These are phyloP conservation scores for Xestia sexstrigata DNA, from an alignment of 2,888 invertebrate genomes.

Conservation along the genomic window DNA sequence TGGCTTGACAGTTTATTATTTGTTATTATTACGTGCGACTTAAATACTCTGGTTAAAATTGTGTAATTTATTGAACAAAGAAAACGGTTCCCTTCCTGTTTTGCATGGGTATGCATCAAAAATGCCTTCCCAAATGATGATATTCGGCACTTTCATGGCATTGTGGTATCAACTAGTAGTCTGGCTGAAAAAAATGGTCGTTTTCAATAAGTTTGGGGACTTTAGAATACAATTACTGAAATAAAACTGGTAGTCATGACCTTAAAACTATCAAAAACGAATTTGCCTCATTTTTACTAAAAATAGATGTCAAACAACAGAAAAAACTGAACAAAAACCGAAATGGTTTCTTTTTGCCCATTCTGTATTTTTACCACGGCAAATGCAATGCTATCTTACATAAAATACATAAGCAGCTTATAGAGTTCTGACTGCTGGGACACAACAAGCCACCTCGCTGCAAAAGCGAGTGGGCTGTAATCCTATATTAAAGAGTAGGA, in stretches of 20 bases:
- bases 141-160: not conserved
- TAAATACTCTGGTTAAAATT: not conserved
- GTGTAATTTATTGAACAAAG: conserved; percentile 4
- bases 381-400: not conserved
- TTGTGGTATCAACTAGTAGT: not conserved
- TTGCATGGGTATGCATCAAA: not conserved
- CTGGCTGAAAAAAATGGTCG: not conserved
- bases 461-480: not conserved
- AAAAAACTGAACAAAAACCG: not conserved
- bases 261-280: not conserved
- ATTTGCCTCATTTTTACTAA: not conserved
- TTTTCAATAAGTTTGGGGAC: not conserved
- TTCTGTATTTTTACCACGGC: not conserved
- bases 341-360: not conserved
- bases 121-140: not conserved
- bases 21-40: conserved; percentile 19
- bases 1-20: conserved; percentile 24
- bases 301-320: not conserved
- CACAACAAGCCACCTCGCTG: not conserved
- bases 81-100: not conserved
- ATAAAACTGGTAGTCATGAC: not conserved
- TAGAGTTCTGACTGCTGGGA: not conserved
- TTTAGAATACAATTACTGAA: not conserved
- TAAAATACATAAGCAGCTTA: not conserved
- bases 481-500: not conserved